Conservation (phyloP, 2,113 vertebrate species). For the Candoia aspera region DNA sequence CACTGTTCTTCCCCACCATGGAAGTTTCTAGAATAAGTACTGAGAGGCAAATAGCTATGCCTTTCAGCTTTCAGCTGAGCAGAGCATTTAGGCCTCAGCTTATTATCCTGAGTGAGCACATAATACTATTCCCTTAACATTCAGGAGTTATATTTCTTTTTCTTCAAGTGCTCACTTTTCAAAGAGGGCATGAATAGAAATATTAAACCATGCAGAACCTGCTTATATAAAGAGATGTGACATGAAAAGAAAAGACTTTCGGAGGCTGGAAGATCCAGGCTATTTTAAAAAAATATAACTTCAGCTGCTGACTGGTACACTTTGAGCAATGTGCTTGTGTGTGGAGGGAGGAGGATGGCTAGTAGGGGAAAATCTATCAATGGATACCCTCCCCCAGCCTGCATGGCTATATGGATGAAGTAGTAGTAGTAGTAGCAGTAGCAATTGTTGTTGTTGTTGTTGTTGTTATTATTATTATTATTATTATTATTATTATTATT, state of each 20-base stretch:
- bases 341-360: neutral
- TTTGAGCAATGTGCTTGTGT: neutral
- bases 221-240: conserved; percentile 11
- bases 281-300: neutral
- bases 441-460: too few species aligned
- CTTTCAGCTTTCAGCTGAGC: neutral
- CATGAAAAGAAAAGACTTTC: neutral
- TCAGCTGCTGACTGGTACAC: neutral
- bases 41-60: neutral
- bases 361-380: neutral
- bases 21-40: neutral
- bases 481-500: neutral
- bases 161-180: conserved; percentile 4
- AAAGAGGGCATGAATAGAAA: conserved; percentile 9
- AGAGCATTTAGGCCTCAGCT: neutral
- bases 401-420: neutral
- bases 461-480: neutral
- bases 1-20: neutral
- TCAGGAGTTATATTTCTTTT: neutral
- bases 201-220: neutral
- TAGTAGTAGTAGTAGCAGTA: neutral
- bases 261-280: conserved; percentile 18
- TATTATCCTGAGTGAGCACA: conserved; percentile 2
- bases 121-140: neutral
- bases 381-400: neutral